Conservation (phyloP, 1,140 invertebrate species). For the Cyclargus thomasi region DNA sequence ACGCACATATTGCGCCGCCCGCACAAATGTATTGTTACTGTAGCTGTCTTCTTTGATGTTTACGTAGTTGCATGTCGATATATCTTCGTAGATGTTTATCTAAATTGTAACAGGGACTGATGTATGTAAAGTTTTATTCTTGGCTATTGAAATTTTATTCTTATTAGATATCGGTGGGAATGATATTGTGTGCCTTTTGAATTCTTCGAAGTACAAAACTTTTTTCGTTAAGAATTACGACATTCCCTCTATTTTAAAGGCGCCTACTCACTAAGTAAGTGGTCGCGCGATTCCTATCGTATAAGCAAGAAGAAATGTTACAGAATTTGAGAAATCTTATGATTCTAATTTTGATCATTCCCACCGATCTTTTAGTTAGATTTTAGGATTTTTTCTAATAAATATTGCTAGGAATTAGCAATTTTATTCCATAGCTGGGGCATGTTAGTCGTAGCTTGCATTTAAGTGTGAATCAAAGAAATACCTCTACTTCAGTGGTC, state of each 20-base stretch:
- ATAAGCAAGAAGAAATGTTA: background rate
- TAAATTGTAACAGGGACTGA: background rate
- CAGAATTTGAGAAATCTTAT: background rate
- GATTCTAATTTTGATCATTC: conserved; percentile 2
- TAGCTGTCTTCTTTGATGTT: conserved; percentile 6
- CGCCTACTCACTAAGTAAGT: background rate
- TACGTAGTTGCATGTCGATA: background rate
- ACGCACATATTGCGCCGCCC: background rate
- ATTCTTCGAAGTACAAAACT: conserved; percentile 11
- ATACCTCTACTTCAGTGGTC: conserved; percentile 72
- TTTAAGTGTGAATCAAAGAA: conserved; percentile 50
- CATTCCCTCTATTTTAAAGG: background rate
- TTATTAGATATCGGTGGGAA: background rate
- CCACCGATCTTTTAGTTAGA: conserved; percentile 8
- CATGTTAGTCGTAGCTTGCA: conserved; percentile 36
- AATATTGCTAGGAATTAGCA: background rate
- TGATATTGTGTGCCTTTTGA: conserved; percentile 1
- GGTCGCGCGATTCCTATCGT: background rate
- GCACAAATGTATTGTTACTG: conserved; percentile 9
- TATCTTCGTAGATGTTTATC: background rate
- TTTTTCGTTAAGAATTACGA: background rate
- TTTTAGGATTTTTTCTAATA: conserved; percentile 2
- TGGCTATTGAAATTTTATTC: background rate
- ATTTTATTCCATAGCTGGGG: conserved; percentile 27
- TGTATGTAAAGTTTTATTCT: conserved; percentile 9